Percentiles rank a stretch among this genome's conserved stretches.
These are phyloP conservation scores for Chlorocebus sabaeus DNA, from an alignment of 2,113 vertebrate genomes.

Conservation along the genomic window DNA sequence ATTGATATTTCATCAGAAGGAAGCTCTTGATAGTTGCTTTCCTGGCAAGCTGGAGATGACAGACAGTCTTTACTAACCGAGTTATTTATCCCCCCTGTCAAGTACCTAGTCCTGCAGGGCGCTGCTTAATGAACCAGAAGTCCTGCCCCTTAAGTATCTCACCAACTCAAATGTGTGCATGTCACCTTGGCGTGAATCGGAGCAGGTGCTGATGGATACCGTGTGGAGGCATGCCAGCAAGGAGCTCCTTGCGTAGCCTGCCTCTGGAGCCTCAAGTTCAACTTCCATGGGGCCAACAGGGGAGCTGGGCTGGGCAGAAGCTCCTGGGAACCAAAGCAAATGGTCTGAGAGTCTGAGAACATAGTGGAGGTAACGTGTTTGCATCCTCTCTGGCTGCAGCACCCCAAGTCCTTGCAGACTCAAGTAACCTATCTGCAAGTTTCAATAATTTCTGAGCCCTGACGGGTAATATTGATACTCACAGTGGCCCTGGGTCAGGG, in stretches of 20 bases:
- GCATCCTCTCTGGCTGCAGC: not conserved
- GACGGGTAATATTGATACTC: not conserved
- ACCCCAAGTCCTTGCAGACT: too few relatives aligned
- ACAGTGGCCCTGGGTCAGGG: not conserved
- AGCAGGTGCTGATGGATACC: not conserved
- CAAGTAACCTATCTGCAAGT: not conserved
- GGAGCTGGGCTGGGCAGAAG: not conserved
- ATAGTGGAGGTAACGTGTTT: rapidly evolving
- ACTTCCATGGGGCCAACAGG: not conserved
- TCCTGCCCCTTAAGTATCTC: too few relatives aligned
- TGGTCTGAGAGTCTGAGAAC: not conserved
- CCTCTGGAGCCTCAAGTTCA: not conserved
- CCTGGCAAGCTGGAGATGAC: not conserved
- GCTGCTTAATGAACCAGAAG: not conserved
- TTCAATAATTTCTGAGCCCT: not conserved
- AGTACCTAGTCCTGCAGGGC: rapidly evolving
- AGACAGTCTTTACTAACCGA: not conserved
- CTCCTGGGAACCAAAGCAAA: not conserved
- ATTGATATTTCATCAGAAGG: not conserved
- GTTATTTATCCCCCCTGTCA: not conserved
- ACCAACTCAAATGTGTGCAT: not conserved
- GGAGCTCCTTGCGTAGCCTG: not conserved
- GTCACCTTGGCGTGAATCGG: rapidly evolving
- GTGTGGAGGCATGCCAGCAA: not conserved
- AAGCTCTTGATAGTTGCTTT: not conserved